Evolutionary conservation across 2,113 vertebrate genomes (phyloP).

Genomic region (Origma solitaria): DNA sequence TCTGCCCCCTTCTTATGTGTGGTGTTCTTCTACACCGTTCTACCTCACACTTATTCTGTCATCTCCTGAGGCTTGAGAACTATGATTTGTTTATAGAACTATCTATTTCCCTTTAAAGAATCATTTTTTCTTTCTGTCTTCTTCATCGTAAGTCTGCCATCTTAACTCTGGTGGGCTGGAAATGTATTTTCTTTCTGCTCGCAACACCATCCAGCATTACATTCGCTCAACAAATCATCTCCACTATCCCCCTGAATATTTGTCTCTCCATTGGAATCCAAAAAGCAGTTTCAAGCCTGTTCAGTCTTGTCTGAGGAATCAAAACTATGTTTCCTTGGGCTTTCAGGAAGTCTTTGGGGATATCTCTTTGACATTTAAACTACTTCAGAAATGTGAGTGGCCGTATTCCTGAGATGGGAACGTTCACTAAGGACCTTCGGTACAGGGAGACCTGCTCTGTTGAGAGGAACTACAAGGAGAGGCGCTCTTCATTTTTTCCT

Average conservation of each 20-base stretch:
- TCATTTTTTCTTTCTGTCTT: background rate
- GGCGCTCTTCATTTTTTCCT: background rate
- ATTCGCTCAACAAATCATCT: background rate
- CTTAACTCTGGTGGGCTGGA: background rate
- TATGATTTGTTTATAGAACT: background rate
- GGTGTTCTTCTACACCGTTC: background rate
- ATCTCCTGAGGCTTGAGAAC: background rate
- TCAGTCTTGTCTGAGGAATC: background rate
- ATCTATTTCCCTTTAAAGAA: background rate
- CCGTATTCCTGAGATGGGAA: background rate
- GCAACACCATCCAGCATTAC: background rate
- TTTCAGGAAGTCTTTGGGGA: background rate
- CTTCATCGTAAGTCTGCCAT: background rate
- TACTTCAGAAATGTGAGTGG: background rate
- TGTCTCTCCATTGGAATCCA: background rate
- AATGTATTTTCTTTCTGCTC: background rate
- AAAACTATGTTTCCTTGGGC: background rate
- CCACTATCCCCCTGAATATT: background rate
- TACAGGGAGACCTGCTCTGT: background rate
- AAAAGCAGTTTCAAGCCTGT: background rate
- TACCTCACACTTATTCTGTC: background rate
- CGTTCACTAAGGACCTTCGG: accelerated
- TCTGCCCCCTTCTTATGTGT: accelerated
- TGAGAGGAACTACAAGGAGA: background rate
- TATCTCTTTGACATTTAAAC: background rate